Base-by-base conservation (phyloP, 2,888 invertebrate genomes). In the Leptopilina drosophilae region DNA sequence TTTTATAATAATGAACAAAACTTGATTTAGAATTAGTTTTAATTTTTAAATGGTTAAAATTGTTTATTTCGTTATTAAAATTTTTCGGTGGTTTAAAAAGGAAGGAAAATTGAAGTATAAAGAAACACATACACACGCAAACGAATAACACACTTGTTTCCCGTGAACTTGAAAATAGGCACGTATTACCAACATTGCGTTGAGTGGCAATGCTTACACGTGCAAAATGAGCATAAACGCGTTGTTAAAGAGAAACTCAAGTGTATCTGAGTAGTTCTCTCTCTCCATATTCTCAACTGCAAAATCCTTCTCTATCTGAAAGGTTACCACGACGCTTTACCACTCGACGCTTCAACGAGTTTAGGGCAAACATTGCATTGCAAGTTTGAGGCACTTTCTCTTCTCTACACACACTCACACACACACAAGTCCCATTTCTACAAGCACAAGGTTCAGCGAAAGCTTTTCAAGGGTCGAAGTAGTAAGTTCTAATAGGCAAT, bases 271-370 rank as follows among this genome's bases (percentile, higher is more conserved):
- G 53, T 73, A 73, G 73, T 33, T 14, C 33, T 7, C 73, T 56
- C 73, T 56, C 56, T 33, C 42, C 42, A 9, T 14, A 56, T 73
- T 56, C 73, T 56, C 6, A 53, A 33, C 53, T 33, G 56, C 26
- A n/a, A 56, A 73, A 73, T 26, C 73, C 73, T 73, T 49, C 49
- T 33, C 33, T 62, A 62, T 62, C 62, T 62, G 56, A 73, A 73
- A 73, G 56, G 73, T 73, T 56, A 33, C 56, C 56, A n/a, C 56
- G 73, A 69, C 69, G 49, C 69, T 69, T 53, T 12, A 49, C 69
- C 69, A 69, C 69, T 69, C 69, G 69, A 73, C 56, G 73, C 56
- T 73, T 73, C 53, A 73, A 73, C 56, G 56, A 73, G 73, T 73
- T 73, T 73, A 53, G 40, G 33, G 33, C 56, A 56, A 73, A 73